Base-by-base conservation (phyloP, 2,113 vertebrate species). In the Campylomormyrus tamandua region DNA sequence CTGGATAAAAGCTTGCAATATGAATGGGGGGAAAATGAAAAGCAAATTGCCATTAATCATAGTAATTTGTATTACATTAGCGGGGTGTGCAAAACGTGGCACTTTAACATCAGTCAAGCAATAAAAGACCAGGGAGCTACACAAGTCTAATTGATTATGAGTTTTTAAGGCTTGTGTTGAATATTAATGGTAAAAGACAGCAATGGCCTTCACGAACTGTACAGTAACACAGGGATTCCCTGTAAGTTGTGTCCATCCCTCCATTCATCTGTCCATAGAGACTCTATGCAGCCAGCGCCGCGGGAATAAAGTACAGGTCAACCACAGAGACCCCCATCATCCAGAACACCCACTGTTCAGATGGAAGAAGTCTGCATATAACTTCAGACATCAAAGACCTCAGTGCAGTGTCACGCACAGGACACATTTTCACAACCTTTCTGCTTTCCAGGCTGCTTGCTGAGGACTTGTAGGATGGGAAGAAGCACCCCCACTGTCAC, bases 61-160 rank as follows among this genome's bases (percentile, higher is more conserved):
- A 66, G 91, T 80, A 52, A 90, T 93, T 91, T 91, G 86, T 88
- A 74, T 74, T 91, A 50, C 90, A 90, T 90, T 89, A 90, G 84
- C 19, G 4, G 35, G 70, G 58, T 77, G 85, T 90, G 90, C 85
- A 91, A 77, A 91, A 89, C 48, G 90, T 35, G 46, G 58, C 87
- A 85, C 24, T 88, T 84, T 90, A 84, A 90, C 91, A 90, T 62
- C 45, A 49, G 85, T 91, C 31, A 84, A 90, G 56, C 48, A 90
- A 90, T 91, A 87, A 92, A 91, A 90, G 87, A 88, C 83, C 86
- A 62, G 42, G 17, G 35, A 89, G 88, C 83, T 31, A 90, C 77
- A 56, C 84, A 19, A 53, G 85, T 87, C 56, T 87, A 89, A 92
- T 89, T 90, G 90, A 77, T 88, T 58, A 53, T 88, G 87, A 90